These are phyloP conservation scores for Arnoldichthys spilopterus DNA, from an alignment of 2,797 vertebrate genomes.

Conservation along the genomic window DNA sequence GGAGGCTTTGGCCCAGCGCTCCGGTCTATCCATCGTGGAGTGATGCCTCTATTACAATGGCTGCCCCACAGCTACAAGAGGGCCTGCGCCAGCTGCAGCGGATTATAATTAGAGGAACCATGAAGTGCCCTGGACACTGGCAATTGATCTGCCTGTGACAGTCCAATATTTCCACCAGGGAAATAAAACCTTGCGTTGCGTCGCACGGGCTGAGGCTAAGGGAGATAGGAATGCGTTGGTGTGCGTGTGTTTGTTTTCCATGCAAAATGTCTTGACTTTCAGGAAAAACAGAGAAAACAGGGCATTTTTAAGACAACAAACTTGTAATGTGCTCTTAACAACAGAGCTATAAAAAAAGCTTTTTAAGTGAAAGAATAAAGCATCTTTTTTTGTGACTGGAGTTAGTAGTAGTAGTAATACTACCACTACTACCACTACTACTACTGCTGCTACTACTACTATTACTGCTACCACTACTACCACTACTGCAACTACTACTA, in stretches of 20 bases:
- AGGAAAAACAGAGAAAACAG: background rate
- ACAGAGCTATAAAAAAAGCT: too few species aligned
- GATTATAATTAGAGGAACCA: slow-evolving; percentile 85
- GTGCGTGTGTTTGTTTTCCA: slow-evolving; percentile 14
- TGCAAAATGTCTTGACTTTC: background rate
- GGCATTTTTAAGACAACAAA: background rate
- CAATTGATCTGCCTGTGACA: slow-evolving; percentile 85
- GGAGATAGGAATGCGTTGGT: slow-evolving; percentile 50
- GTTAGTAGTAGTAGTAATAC: too few species aligned
- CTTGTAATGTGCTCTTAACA: too few species aligned
- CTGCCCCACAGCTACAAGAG: slow-evolving; percentile 79
- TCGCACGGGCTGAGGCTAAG: slow-evolving; percentile 60
- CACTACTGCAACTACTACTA: too few species aligned
- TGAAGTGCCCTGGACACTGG: slow-evolving; percentile 82
- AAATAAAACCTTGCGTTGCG: slow-evolving; percentile 78
- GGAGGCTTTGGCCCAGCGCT: slow-evolving; percentile 73
- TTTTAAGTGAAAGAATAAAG: too few species aligned
- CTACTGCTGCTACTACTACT: too few species aligned
- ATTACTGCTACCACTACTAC: too few species aligned
- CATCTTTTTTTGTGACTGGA: too few species aligned
- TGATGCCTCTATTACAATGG: slow-evolving; percentile 86
- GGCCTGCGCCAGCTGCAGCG: slow-evolving; percentile 77
- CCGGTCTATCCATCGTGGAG: slow-evolving; percentile 78
- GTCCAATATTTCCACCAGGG: slow-evolving; percentile 83
- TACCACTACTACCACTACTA: too few species aligned